Evolutionary conservation across 2,113 vertebrate species (phyloP).

Genomic region (Chunga burmeisteri): DNA sequence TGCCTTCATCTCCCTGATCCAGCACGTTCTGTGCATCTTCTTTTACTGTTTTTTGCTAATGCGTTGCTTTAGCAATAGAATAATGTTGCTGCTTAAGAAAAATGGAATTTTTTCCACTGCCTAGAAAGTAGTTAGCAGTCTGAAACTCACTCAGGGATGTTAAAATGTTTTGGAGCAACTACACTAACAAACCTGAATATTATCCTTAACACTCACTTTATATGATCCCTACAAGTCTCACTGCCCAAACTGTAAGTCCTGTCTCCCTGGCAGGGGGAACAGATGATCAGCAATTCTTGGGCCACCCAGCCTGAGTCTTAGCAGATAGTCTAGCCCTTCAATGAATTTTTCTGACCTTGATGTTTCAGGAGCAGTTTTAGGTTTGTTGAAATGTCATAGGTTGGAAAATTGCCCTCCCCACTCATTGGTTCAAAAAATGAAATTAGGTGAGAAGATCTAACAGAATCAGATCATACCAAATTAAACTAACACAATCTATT

Average conservation of each 20-base stretch:
- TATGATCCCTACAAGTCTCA: background rate
- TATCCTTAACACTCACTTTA: background rate
- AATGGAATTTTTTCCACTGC: background rate
- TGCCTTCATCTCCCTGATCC: background rate
- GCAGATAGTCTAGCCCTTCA: background rate
- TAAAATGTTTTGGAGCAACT: background rate
- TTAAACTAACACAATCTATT: constrained; percentile 14
- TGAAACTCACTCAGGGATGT: background rate
- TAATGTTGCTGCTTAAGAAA: background rate
- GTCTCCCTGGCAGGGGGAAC: background rate
- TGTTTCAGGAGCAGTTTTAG: background rate
- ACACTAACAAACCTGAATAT: background rate
- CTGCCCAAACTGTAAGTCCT: background rate
- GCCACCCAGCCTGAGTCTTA: background rate
- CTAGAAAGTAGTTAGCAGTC: background rate
- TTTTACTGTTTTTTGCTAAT: background rate
- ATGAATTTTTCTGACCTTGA: background rate
- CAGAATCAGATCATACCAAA: background rate
- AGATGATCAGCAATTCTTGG: background rate
- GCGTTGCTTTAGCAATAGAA: background rate
- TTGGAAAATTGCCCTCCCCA: constrained; percentile 9
- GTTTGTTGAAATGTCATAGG: background rate
- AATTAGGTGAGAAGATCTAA: constrained; percentile 43
- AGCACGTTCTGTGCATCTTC: background rate
- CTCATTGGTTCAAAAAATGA: background rate